Conservation (phyloP, 2,888 invertebrate species). For the Laothoe populi region DNA sequence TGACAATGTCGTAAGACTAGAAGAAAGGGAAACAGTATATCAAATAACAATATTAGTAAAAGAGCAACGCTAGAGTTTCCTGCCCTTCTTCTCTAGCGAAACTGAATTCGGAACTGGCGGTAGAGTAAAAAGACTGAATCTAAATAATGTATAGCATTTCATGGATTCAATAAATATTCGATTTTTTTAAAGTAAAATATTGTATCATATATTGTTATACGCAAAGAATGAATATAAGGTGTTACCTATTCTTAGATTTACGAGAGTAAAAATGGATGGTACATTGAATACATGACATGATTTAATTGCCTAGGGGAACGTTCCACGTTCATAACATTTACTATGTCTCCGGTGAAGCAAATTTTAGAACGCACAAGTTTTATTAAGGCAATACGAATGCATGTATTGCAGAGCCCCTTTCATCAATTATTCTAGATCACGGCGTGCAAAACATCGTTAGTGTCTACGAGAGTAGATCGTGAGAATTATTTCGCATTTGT, state of each 20-base stretch:
- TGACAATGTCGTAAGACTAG: neutral
- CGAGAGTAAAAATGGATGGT: neutral
- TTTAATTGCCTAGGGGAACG: neutral
- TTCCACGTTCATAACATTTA: neutral
- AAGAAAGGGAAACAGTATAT: neutral
- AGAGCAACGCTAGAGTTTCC: no score
- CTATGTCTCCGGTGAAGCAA: neutral
- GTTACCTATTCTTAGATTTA: neutral
- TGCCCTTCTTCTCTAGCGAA: no score
- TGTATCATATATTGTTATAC: neutral
- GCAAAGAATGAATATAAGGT: conserved; percentile 8
- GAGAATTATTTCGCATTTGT: conserved; percentile 51
- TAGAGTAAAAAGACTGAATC: no score
- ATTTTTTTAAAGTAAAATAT: conserved; percentile 7
- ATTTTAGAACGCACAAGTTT: conserved; percentile 22
- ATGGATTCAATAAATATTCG: no score
- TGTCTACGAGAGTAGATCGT: conserved; percentile 54
- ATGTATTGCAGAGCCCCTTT: conserved; percentile 28
- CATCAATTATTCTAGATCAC: conserved; percentile 57
- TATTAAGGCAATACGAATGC: conserved; percentile 18
- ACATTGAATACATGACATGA: neutral
- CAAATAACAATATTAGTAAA: no score
- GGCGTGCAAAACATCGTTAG: conserved; percentile 52
- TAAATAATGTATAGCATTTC: no score
- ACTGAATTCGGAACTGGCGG: no score